Evolutionary conservation across 35 echinoderm and acorn worm species (phyloP), one percentile per base, ranked within the genome.

Genomic region (Hemicentrotus pulcherrimus): DNA sequence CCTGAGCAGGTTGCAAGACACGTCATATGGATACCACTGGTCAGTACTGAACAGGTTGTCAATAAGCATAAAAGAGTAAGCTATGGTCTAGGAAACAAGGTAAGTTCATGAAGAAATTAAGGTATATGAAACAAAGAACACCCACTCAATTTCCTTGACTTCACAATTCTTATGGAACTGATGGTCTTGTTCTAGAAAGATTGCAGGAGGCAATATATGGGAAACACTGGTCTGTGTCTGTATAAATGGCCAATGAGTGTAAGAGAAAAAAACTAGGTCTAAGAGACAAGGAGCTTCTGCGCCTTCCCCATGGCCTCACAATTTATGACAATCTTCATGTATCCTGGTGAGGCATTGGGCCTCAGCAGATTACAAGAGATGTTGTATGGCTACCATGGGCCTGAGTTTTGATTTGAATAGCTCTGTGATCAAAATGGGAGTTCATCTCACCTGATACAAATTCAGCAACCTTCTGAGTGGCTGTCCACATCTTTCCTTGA

Each of bases 131-230:
- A 41, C 35, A 41, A 41, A 41, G 35, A 41, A 41, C 35, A 41
- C 35, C 35, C 35, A 41, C 35, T 41, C 35, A 41, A 41, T 41
- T 41, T 99, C 96, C n/a, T 90, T 6, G 0, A 85, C 31, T 35
- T 96, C 97, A 50, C 98, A 99, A 70, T 99, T 96, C 31, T 97
- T 86, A 55, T 99, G 98, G 86, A 96, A 96, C 16, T 94, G 94
- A 10, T 96, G 97, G 91, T 95, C 47, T 94, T 99, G 92, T 71
- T 47, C 96, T 94, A 31, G 96, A 94, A 10, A 97, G 31, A 85
- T 99, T 99, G 85, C 98, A 99, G 15, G 97, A 48, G 46, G 97
- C 55, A 46, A 96, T 97, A 71, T 99, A 99, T 1, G 98, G 98
- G 70, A 96, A 96, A 96, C 98, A 99, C 6, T 47, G 46, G 0